Conservation (phyloP, 2,113 vertebrate genomes). For the Xyliphius kryptos region DNA sequence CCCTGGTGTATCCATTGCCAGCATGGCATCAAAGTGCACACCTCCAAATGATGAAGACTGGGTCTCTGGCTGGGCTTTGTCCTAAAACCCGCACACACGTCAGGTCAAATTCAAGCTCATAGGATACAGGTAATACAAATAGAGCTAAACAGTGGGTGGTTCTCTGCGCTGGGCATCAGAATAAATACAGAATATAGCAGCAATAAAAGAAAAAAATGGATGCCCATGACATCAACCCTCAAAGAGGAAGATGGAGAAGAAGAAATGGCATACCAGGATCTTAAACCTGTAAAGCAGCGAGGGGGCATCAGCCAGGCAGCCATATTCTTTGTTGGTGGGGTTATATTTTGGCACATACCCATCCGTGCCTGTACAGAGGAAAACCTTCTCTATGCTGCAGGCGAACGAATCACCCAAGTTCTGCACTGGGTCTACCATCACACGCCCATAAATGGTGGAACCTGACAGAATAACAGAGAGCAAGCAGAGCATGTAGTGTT, state of each 20-base stretch:
- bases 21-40: constrained; percentile 31
- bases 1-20: constrained; percentile 32
- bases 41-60: constrained; percentile 35
- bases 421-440: constrained; percentile 74
- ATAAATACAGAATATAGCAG: no score
- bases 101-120: no score
- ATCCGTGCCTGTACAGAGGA: constrained; percentile 71
- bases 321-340: constrained; percentile 63
- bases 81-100: no score
- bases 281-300: constrained; percentile 70
- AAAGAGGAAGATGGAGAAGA: no score
- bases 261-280: constrained; percentile 59
- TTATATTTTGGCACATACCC: constrained; percentile 71
- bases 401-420: constrained; percentile 71
- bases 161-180: no score
- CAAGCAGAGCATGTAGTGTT: no score
- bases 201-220: no score
- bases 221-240: no score
- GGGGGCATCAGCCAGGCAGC: constrained; percentile 63
- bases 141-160: no score
- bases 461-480: no score
- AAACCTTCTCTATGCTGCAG: constrained; percentile 70
- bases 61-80: constrained; percentile 45
- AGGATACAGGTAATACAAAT: no score
- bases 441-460: constrained; percentile 59